phyloP scores from a whole-genome alignment of 2,797 vertebrate species.

The Rallus crepitans region DNA sequence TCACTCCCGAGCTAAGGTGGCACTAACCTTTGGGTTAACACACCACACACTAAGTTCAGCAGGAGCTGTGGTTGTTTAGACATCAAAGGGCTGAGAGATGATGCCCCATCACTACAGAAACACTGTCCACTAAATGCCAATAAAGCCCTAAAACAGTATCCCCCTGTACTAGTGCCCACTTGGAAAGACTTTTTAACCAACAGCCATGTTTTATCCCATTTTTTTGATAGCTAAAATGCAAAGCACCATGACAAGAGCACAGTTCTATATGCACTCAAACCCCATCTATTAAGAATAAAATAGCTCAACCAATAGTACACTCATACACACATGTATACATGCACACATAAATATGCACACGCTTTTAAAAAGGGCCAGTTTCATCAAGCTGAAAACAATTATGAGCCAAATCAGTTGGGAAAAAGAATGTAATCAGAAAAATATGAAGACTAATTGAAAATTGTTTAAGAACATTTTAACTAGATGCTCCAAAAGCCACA shows the following conservation, averaged over 20 bases:
- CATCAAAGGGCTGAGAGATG: not conserved
- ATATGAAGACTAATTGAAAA: slow-evolving; percentile 65
- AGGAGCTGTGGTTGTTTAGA: not conserved
- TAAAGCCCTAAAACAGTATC: not conserved
- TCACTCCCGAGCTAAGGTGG: accelerated
- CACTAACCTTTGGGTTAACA: not conserved
- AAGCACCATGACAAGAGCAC: not conserved
- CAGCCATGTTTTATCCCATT: not conserved
- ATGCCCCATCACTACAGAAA: no score
- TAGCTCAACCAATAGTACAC: not conserved
- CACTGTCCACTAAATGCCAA: not conserved
- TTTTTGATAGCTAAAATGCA: not conserved
- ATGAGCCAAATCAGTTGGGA: slow-evolving; percentile 34
- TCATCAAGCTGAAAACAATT: slow-evolving; percentile 62
- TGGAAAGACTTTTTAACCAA: not conserved
- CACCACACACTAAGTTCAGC: not conserved
- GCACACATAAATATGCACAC: not conserved
- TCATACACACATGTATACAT: not conserved
- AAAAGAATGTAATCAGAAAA: slow-evolving; percentile 59
- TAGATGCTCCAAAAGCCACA: slow-evolving; percentile 67
- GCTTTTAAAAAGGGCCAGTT: not conserved
- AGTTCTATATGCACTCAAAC: not conserved
- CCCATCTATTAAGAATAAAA: not conserved
- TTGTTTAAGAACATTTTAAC: slow-evolving; percentile 68
- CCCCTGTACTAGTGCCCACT: not conserved